These are phyloP conservation scores for Graphium colonna DNA, from an alignment of 2,888 invertebrate species.

Conservation along the genomic window DNA sequence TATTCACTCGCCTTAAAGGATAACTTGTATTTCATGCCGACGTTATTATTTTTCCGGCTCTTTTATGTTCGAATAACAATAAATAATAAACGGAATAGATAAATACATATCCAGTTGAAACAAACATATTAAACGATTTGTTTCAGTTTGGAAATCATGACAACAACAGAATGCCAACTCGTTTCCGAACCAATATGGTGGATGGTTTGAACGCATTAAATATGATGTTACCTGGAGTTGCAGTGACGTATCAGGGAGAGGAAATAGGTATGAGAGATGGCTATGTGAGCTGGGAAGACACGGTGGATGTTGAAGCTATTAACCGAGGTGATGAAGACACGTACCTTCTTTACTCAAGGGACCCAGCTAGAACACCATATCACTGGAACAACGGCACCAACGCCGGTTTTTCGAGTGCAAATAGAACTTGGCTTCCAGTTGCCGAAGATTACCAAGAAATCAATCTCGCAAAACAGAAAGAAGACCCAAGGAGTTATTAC, in stretches of 20 bases:
- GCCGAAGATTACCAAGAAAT: slow-evolving; percentile 78
- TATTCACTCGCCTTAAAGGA: no score
- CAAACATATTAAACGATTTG: slow-evolving; percentile 9
- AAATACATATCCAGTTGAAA: no score
- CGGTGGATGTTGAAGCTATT: slow-evolving; percentile 78
- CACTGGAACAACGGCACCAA: slow-evolving; percentile 81
- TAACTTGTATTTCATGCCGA: no score
- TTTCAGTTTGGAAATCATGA: slow-evolving; percentile 85
- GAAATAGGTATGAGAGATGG: slow-evolving; percentile 87
- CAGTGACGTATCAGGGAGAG: slow-evolving; percentile 91
- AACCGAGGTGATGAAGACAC: slow-evolving; percentile 74
- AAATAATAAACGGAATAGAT: no score
- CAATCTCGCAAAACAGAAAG: slow-evolving; percentile 79
- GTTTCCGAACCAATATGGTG: slow-evolving; percentile 82
- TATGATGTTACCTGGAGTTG: slow-evolving; percentile 86
- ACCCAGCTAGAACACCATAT: slow-evolving; percentile 83
- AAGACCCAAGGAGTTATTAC: slow-evolving; percentile 71
- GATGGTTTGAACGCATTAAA: slow-evolving; percentile 85
- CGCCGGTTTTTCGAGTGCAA: slow-evolving; percentile 81
- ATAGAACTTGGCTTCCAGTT: slow-evolving; percentile 84
- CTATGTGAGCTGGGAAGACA: slow-evolving; percentile 77
- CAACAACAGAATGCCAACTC: slow-evolving; percentile 80
- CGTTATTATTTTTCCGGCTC: no score
- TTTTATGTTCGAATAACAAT: no score
- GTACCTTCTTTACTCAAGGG: slow-evolving; percentile 76